Percentiles rank a stretch among this genome's conserved stretches.
These are phyloP conservation scores for Rhorus exstirpatorius DNA, from an alignment of 2,888 invertebrate species.

Conservation along the genomic window DNA sequence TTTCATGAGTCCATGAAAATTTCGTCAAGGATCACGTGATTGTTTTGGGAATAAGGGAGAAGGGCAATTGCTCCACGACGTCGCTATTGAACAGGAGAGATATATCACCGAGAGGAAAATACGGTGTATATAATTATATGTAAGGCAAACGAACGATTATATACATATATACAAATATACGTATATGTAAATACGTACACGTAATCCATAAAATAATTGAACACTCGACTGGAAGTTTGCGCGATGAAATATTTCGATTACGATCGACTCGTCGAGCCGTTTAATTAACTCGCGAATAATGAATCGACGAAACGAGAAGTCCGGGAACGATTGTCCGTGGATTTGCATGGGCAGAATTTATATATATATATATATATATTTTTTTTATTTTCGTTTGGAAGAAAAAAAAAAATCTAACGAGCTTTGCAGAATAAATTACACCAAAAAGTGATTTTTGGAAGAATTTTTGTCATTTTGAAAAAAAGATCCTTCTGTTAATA, in stretches of 20 bases:
- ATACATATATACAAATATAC: no score
- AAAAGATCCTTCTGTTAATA: no score
- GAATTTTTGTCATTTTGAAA: no score
- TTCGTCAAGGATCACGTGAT: constrained; percentile 19
- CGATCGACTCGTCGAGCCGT: constrained; percentile 31
- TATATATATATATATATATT: no score
- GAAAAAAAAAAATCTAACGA: no score
- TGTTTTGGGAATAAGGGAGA: constrained; percentile 29
- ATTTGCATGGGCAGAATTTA: no score
- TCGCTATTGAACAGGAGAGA: constrained; percentile 49
- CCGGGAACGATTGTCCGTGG: no score
- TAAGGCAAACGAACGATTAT: neutral
- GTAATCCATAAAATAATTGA: constrained; percentile 27
- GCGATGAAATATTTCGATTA: constrained; percentile 50
- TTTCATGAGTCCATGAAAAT: neutral
- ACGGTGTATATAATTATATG: neutral
- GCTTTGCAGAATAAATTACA: no score
- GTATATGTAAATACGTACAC: neutral
- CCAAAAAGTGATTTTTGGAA: no score
- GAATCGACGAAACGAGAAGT: constrained; percentile 36
- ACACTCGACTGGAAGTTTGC: constrained; percentile 29
- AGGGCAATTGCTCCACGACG: neutral
- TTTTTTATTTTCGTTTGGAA: no score
- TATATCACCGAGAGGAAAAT: constrained; percentile 22
- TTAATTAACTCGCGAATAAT: constrained; percentile 57